Evolutionary conservation across 2,888 invertebrate genomes (phyloP).

Genomic region (Hemaris fuciformis): DNA sequence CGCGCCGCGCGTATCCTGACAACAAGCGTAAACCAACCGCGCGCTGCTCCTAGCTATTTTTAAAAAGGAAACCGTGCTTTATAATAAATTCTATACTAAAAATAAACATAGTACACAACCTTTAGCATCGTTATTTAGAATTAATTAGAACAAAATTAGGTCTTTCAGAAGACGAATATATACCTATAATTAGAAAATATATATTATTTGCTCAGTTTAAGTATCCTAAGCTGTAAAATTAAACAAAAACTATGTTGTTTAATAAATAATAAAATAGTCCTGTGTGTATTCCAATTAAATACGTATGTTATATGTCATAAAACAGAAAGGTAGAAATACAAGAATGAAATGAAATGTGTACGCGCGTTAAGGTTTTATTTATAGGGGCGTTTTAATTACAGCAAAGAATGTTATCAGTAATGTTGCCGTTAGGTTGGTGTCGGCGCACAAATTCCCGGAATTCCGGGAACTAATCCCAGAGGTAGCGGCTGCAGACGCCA

Average conservation of each 20-base stretch:
- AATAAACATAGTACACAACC: background rate
- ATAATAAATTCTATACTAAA: background rate
- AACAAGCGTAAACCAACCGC: background rate
- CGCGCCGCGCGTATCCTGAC: background rate
- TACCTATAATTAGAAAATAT: background rate
- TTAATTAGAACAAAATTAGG: background rate
- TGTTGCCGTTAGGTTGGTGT: slow-evolving; percentile 17
- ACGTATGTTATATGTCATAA: background rate
- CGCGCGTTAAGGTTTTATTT: slow-evolving; percentile 7
- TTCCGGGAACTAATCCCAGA: slow-evolving; percentile 38
- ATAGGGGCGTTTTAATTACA: slow-evolving; percentile 17
- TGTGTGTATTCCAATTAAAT: background rate
- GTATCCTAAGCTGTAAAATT: too few relatives aligned
- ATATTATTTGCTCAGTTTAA: too few relatives aligned
- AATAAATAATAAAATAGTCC: too few relatives aligned
- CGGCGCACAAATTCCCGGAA: slow-evolving; percentile 37
- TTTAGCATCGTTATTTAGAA: background rate
- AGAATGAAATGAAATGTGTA: background rate
- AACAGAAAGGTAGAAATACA: background rate
- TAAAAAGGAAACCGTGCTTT: background rate
- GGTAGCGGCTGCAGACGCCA: slow-evolving; percentile 34
- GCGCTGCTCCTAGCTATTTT: background rate
- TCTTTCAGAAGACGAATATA: background rate
- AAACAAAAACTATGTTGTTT: too few relatives aligned
- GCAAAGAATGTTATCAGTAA: slow-evolving; percentile 23